Evolutionary conservation across 2,888 invertebrate genomes (phyloP), one percentile per base, ranked within the genome.

Genomic region (Brenthis ino): DNA sequence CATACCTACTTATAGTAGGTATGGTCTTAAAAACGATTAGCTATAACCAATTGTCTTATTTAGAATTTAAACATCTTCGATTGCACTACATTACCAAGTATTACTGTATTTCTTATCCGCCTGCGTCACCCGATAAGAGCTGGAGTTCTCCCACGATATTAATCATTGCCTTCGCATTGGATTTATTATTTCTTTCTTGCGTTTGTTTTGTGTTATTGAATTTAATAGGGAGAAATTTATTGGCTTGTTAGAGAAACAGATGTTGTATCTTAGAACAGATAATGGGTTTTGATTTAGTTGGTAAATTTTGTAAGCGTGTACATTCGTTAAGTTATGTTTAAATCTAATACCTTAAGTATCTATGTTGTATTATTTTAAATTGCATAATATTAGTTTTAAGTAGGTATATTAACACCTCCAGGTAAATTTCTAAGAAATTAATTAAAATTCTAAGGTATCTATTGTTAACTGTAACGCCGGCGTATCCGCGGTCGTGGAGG

Each of bases 101-200:
- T 77, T 75, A 73, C 77, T 78, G 74, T 79, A 79, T 77, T 75
- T 75, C 77, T 79, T 81, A 81, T 80, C 80, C 80, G 64, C 72
- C 73, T 67, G 69, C 75, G 67, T 77, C 78, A 74, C 68, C 76
- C 77, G 84, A 85, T 87, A 87, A 86, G 79, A 79, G 76, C 75
- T 69, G 71, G 77, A 81, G 77, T 77, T 77, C 77, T 74, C 72
- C 72, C 68, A 69, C 78, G 84, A 83, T 86, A 88, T 88, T 85
- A 87, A 88, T 88, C 89, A 87, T 85, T 72, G 80, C 71, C 74
- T 77, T 77, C 79, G 77, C 77, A 77, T 82, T 76, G 81, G 82
- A 84, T 85, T 85, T 84, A 81, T 83, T 83, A 55, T 81, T 84
- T 80, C 79, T 77, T 78, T 77, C 75, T 72, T 67, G 72, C 67